phyloP scores from a whole-genome alignment of 2,888 invertebrate species.

The Acheta domesticus region DNA sequence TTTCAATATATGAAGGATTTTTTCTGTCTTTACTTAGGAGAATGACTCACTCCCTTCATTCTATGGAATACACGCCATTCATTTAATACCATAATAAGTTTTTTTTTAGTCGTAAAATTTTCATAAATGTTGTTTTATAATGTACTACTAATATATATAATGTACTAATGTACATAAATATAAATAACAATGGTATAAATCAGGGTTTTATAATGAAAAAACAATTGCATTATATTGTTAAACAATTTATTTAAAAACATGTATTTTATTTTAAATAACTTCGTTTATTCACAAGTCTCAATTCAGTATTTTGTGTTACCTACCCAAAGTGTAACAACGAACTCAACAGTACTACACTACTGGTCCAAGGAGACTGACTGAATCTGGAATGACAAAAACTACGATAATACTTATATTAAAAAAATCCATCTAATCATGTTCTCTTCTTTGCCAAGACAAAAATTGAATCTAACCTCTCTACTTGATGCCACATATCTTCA shows the following conservation, averaged over 20 bases:
- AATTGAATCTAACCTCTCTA: not conserved
- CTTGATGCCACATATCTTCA: too few relatives aligned
- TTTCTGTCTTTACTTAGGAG: too few relatives aligned
- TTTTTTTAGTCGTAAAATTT: too few relatives aligned
- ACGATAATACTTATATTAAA: not conserved
- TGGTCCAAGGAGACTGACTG: not conserved
- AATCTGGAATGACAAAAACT: not conserved
- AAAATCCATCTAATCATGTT: not conserved
- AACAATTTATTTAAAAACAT: conserved; percentile 18
- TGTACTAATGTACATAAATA: too few relatives aligned
- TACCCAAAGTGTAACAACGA: conserved; percentile 18
- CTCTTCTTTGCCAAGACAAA: not conserved
- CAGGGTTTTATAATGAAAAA: too few relatives aligned
- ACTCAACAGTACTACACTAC: not conserved
- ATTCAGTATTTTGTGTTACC: not conserved
- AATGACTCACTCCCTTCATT: too few relatives aligned
- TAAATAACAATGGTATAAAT: too few relatives aligned
- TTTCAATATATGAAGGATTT: too few relatives aligned
- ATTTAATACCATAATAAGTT: too few relatives aligned
- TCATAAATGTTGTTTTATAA: too few relatives aligned
- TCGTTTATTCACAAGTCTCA: not conserved
- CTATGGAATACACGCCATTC: too few relatives aligned
- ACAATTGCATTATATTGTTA: not conserved
- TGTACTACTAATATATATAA: too few relatives aligned
- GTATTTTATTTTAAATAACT: not conserved